Conservation (phyloP, 2,888 invertebrate species). For the Panopea generosa region DNA sequence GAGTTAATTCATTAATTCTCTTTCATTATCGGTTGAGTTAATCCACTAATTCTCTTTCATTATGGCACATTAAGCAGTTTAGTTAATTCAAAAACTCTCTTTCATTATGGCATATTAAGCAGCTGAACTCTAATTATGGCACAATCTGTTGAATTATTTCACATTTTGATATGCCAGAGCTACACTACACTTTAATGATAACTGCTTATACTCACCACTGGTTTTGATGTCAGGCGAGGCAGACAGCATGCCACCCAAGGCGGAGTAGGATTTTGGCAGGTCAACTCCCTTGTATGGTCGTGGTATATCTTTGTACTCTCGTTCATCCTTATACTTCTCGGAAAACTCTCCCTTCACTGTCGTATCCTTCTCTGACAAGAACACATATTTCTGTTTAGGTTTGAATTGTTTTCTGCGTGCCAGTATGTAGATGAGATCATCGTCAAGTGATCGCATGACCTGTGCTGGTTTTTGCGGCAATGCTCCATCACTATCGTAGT, state of each 20-base stretch:
- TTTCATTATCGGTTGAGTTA: no score
- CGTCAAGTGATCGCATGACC: slow-evolving; percentile 57
- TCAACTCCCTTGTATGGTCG: slow-evolving; percentile 61
- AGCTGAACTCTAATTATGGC: no score
- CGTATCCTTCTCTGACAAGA: slow-evolving; percentile 79
- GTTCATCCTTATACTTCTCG: slow-evolving; percentile 68
- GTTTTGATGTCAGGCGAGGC: slow-evolving; percentile 35
- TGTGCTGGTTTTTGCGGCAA: slow-evolving; percentile 20
- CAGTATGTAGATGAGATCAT: slow-evolving; percentile 62
- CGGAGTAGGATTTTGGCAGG: slow-evolving; percentile 66
- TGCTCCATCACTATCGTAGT: slow-evolving; percentile 57
- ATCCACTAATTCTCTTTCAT: no score
- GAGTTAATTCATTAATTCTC: no score
- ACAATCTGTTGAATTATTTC: no score
- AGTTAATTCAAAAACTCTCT: no score
- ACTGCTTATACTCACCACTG: slow-evolving; percentile 16
- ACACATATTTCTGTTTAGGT: slow-evolving; percentile 69
- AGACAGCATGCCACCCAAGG: slow-evolving; percentile 56
- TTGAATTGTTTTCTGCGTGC: slow-evolving; percentile 42
- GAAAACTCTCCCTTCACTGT: slow-evolving; percentile 73
- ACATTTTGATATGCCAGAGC: no score
- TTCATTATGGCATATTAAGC: no score
- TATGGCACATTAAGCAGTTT: no score
- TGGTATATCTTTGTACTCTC: slow-evolving; percentile 66
- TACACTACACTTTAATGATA: no score